phyloP scores from a whole-genome alignment of 2,797 vertebrate species.

The Necrosyrtes monachus region DNA sequence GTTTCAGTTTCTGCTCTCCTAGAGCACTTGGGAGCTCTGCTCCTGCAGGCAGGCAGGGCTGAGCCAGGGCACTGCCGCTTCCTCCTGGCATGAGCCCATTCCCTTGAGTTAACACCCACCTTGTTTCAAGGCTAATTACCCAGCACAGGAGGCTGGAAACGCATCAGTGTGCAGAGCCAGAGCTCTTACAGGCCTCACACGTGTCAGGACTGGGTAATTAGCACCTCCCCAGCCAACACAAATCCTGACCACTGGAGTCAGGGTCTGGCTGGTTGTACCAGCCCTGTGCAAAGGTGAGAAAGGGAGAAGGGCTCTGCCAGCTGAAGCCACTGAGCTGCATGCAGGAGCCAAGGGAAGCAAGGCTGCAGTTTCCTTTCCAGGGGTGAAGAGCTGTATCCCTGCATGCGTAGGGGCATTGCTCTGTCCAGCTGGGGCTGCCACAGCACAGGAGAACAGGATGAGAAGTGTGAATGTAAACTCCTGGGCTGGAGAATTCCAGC shows the following conservation, averaged over 20 bases:
- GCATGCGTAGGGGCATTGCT: not conserved
- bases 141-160: not conserved
- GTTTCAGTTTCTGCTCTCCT: not conserved
- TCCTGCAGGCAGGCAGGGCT: not conserved
- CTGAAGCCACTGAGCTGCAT: not conserved
- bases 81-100: not conserved
- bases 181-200: not conserved
- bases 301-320: not conserved
- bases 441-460: not conserved
- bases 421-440: not conserved
- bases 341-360: not conserved
- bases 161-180: not conserved
- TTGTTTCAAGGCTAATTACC: slow-evolving; percentile 63
- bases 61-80: not conserved
- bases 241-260: not conserved
- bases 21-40: not conserved
- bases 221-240: not conserved
- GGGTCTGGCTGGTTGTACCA: not conserved
- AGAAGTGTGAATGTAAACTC: not conserved
- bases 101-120: slow-evolving; percentile 56
- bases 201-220: slow-evolving; percentile 24
- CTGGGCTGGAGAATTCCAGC: not conserved
- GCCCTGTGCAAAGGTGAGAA: not conserved
- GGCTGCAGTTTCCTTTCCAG: not conserved
- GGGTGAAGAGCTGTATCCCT: not conserved